Conservation (phyloP, 64 coral and sea anemone genomes). For the Montipora capricornis region DNA sequence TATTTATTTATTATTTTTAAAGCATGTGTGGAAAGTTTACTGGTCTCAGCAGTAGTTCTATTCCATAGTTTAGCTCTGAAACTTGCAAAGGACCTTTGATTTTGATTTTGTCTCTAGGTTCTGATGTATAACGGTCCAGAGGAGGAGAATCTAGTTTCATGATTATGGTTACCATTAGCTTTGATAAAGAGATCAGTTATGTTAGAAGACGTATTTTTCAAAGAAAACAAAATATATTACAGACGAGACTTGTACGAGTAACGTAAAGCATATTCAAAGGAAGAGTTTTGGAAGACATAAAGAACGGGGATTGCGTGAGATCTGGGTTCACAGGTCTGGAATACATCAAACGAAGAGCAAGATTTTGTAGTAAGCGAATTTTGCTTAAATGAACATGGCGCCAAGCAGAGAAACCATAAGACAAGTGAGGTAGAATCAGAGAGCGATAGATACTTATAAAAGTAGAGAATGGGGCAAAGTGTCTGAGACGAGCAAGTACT, state of each 20-base stretch:
- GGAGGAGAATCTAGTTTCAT: neutral
- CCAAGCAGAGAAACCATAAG: neutral
- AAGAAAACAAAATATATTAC: neutral
- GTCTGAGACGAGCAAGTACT: neutral
- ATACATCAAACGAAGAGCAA: neutral
- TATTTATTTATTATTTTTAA: neutral
- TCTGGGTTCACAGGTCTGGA: neutral
- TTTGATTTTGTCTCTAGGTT: neutral
- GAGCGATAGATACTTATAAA: neutral
- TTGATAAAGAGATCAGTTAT: neutral
- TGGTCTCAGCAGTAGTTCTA: neutral
- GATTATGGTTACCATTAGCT: neutral
- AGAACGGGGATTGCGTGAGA: neutral
- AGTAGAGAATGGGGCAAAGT: neutral
- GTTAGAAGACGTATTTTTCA: neutral
- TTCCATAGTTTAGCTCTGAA: neutral
- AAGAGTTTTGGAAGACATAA: neutral
- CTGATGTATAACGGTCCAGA: neutral
- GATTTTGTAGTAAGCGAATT: neutral
- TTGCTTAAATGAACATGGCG: neutral
- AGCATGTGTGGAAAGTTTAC: neutral
- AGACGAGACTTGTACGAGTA: neutral
- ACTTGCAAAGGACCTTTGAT: neutral
- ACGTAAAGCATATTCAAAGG: neutral
- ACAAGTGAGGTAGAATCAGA: neutral